These are phyloP conservation scores for Caenorhabditis japonica DNA, from an alignment of 2,888 invertebrate genomes.

Conservation along the genomic window DNA sequence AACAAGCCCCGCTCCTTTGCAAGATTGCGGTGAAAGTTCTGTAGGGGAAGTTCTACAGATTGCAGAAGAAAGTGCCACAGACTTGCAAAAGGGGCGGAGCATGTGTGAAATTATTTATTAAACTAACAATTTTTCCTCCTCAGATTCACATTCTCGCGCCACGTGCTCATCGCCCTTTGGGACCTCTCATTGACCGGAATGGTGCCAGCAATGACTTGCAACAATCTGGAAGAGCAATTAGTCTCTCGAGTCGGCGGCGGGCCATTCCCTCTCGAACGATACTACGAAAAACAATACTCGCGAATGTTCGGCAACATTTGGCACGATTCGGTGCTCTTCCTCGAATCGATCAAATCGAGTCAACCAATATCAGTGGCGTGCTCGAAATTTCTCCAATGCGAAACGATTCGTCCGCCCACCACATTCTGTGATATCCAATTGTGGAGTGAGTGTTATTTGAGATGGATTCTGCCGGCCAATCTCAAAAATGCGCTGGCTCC, in stretches of 20 bases:
- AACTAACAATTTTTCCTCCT: too few relatives aligned
- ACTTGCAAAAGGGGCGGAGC: too few relatives aligned
- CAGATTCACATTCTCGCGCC: conserved; percentile 90
- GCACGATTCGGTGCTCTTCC: conserved; percentile 51
- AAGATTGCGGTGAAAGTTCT: too few relatives aligned
- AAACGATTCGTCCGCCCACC: conserved; percentile 59
- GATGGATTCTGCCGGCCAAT: conserved; percentile 59
- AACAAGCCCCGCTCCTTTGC: too few relatives aligned
- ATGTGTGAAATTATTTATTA: too few relatives aligned
- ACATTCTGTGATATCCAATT: conserved; percentile 48
- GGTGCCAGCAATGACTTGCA: conserved; percentile 86
- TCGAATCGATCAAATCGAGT: conserved; percentile 37
- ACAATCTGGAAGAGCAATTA: conserved; percentile 52
- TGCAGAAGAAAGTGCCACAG: too few relatives aligned
- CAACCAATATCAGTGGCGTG: conserved; percentile 13
- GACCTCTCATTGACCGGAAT: conserved; percentile 89
- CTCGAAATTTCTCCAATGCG: conserved; percentile 29
- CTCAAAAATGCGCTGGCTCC: conserved; percentile 16
- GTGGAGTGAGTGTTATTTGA: conserved; percentile 63
- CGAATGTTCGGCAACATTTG: conserved; percentile 55
- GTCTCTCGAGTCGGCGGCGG: conserved; percentile 40
- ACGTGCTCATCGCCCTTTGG: conserved; percentile 91
- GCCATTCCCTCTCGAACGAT: conserved; percentile 55
- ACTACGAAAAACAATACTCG: conserved; percentile 49
- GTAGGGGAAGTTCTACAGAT: too few relatives aligned